Conservation (phyloP, 1,140 invertebrate species). For the Anoplophora glabripennis region DNA sequence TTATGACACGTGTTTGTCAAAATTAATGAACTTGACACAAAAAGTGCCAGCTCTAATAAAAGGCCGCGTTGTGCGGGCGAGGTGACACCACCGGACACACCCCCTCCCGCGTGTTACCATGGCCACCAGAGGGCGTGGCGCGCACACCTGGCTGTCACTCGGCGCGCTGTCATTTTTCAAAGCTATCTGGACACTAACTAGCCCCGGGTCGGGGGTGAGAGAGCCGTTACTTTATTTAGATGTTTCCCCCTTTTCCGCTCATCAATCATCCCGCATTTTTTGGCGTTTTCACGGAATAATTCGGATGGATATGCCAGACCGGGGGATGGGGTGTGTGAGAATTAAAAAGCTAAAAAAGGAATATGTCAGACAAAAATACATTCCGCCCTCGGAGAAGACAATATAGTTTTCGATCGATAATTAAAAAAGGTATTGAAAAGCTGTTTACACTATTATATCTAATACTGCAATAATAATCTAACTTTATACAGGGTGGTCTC, state of each 20-base stretch:
- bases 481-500: too few species aligned
- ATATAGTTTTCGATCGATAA: too few species aligned
- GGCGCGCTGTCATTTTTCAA: slow-evolving; percentile 28
- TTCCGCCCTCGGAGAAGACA: too few species aligned
- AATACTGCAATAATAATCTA: too few species aligned
- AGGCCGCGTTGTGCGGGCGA: slow-evolving; percentile 31
- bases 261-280: neutral
- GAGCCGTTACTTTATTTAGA: slow-evolving; percentile 9
- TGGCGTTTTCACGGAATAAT: too few species aligned
- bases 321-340: too few species aligned
- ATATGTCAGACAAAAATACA: too few species aligned
- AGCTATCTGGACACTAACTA: neutral
- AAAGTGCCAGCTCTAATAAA: slow-evolving; percentile 39
- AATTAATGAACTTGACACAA: slow-evolving; percentile 47
- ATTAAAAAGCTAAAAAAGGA: too few species aligned
- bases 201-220: neutral
- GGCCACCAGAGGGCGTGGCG: slow-evolving; percentile 38
- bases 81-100: slow-evolving; percentile 37
- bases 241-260: neutral
- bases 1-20: slow-evolving; percentile 46
- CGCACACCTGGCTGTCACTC: slow-evolving; percentile 42
- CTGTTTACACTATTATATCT: too few species aligned
- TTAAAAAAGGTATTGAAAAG: too few species aligned
- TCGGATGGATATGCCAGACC: too few species aligned
- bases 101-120: slow-evolving; percentile 41